These are phyloP conservation scores for Stratiomys singularior DNA, from an alignment of 2,888 invertebrate genomes.

Conservation along the genomic window DNA sequence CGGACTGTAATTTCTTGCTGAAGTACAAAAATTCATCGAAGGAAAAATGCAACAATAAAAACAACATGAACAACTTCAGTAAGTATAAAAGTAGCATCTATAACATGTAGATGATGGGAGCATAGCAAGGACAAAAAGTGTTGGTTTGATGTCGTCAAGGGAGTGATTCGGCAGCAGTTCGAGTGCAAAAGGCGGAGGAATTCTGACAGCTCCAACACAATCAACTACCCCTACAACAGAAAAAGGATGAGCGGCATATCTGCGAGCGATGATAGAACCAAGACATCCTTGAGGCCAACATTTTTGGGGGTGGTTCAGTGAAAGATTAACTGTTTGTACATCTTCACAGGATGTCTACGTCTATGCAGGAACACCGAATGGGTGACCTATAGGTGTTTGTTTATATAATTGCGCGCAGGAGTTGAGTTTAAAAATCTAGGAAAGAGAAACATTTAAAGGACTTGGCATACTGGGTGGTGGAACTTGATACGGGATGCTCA, in stretches of 20 bases:
- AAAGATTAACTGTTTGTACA: conserved; percentile 42
- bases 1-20: background rate
- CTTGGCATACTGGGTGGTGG: background rate
- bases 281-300: conserved; percentile 10
- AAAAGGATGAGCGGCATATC: background rate
- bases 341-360: conserved; percentile 29
- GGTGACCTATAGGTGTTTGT: conserved; percentile 43
- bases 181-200: conserved; percentile 37
- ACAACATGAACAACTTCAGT: conserved; percentile 29
- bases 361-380: conserved; percentile 9
- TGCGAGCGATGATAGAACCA: conserved; percentile 40
- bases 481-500: background rate
- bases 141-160: conserved; percentile 31
- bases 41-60: conserved; percentile 2
- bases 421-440: background rate
- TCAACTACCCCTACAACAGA: too few relatives aligned
- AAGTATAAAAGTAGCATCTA: conserved; percentile 30
- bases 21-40: background rate
- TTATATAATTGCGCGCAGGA: conserved; percentile 42
- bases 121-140: conserved; percentile 29
- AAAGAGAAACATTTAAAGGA: background rate
- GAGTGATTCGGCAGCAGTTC: conserved; percentile 24
- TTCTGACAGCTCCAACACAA: conserved; percentile 12
- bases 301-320: conserved; percentile 2
- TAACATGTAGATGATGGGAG: conserved; percentile 15